These are phyloP conservation scores for Sorex araneus DNA, from an alignment of 2,113 vertebrate species.

Conservation along the genomic window DNA sequence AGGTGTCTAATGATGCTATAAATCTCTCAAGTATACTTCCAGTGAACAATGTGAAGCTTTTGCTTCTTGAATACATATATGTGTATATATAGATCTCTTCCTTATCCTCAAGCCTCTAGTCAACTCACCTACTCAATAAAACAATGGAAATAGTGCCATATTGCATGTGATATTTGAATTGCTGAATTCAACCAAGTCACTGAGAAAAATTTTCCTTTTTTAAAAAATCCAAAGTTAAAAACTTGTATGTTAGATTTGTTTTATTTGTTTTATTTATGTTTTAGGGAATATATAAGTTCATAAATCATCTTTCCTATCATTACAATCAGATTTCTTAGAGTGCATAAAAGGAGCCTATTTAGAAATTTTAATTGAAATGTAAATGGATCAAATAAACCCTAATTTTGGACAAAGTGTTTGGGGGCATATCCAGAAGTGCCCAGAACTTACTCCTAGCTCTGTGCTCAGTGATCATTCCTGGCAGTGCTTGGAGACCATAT, in stretches of 20 bases:
- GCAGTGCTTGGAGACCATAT: no score
- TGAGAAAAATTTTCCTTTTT: background rate
- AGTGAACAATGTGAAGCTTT: slow-evolving; percentile 34
- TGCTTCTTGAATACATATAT: slow-evolving; percentile 42
- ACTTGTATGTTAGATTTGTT: slow-evolving; percentile 15
- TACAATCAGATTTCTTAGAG: slow-evolving; percentile 12
- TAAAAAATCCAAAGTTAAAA: slow-evolving; percentile 57
- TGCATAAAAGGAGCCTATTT: background rate
- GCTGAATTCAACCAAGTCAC: background rate
- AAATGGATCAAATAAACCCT: slow-evolving; percentile 1
- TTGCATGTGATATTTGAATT: background rate
- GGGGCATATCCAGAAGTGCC: no score
- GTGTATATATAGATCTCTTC: background rate
- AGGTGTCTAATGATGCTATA: background rate
- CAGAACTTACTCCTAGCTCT: no score
- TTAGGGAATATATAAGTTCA: slow-evolving; percentile 21
- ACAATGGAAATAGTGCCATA: background rate
- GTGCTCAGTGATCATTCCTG: no score
- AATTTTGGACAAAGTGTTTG: background rate
- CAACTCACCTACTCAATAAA: slow-evolving; percentile 37
- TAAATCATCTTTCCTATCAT: slow-evolving; percentile 43
- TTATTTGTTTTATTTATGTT: slow-evolving; percentile 41
- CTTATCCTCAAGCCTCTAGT: slow-evolving; percentile 48
- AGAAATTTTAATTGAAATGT: slow-evolving; percentile 44
- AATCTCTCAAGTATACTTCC: slow-evolving; percentile 42